Percentiles rank a stretch among this genome's conserved stretches.
Evolutionary conservation across 2,797 vertebrate genomes (phyloP).

Genomic region (Ceryle rudis): DNA sequence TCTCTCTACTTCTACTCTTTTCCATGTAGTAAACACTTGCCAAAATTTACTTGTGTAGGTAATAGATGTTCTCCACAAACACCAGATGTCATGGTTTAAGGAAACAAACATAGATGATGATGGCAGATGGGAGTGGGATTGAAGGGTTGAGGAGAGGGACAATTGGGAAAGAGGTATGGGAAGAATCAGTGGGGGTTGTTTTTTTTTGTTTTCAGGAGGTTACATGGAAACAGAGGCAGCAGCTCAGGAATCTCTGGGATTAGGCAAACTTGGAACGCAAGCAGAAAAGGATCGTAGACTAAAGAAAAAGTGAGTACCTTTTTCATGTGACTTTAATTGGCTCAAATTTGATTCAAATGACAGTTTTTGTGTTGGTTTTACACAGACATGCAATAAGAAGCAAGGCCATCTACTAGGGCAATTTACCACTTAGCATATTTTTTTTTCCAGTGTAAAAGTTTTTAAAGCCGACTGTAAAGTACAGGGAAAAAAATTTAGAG

Average conservation of each 20-base stretch:
- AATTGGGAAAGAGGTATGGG: not conserved
- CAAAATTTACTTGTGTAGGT: not conserved
- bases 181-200: not conserved
- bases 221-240: constrained; percentile 90
- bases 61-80: not conserved
- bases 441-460: not conserved
- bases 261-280: constrained; percentile 96
- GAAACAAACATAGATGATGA: not conserved
- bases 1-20: not conserved
- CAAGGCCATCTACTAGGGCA: not conserved
- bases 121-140: not conserved
- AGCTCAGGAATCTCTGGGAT: constrained; percentile 89
- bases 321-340: not conserved
- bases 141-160: not conserved
- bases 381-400: not conserved
- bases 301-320: constrained; percentile 95
- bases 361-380: not conserved
- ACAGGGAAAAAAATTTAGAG: not conserved
- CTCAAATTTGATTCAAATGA: not conserved
- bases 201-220: constrained; percentile 79
- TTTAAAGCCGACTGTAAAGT: not conserved
- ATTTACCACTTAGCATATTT: not conserved
- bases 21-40: not conserved
- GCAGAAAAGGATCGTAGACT: constrained; percentile 97
- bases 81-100: not conserved